Conservation (phyloP, 1,140 invertebrate species). For the Zaprionus davidi region DNA sequence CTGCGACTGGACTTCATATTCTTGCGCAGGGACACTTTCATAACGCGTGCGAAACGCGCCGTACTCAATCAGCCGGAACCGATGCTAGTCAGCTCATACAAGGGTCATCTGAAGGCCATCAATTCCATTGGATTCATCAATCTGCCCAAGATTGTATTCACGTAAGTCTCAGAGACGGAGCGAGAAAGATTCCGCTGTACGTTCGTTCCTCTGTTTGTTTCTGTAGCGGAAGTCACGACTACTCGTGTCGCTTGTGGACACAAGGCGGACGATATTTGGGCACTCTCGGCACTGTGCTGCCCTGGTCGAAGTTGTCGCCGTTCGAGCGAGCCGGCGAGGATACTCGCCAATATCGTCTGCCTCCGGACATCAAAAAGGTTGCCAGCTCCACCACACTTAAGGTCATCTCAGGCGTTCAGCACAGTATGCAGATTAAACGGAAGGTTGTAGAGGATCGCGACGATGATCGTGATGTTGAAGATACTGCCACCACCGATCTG, state of each 20-base stretch:
- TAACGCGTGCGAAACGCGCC: conserved; percentile 87
- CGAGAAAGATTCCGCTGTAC: background rate
- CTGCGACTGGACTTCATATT: conserved; percentile 89
- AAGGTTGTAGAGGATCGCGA: conserved; percentile 51
- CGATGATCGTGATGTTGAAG: conserved; percentile 22
- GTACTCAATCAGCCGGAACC: conserved; percentile 87
- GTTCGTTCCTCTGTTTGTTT: background rate
- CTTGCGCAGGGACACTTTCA: conserved; percentile 87
- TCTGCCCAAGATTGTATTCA: conserved; percentile 86
- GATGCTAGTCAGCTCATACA: conserved; percentile 87
- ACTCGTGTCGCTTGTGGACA: conserved; percentile 89
- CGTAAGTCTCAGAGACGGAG: conserved; percentile 80
- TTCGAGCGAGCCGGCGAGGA: conserved; percentile 77
- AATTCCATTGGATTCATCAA: conserved; percentile 87
- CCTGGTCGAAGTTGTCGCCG: conserved; percentile 86
- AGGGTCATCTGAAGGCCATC: conserved; percentile 87
- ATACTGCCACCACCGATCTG: conserved; percentile 60
- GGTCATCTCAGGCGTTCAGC: conserved; percentile 83
- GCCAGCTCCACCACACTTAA: conserved; percentile 88
- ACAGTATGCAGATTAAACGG: conserved; percentile 26
- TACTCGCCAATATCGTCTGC: conserved; percentile 85
- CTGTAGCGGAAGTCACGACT: conserved; percentile 89
- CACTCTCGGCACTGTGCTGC: conserved; percentile 88
- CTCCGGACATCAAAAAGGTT: conserved; percentile 88
- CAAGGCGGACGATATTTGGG: conserved; percentile 88